Percentiles rank a stretch among this genome's conserved stretches.
Conservation (phyloP, 2,888 invertebrate species). For the Trachelus stipa region DNA sequence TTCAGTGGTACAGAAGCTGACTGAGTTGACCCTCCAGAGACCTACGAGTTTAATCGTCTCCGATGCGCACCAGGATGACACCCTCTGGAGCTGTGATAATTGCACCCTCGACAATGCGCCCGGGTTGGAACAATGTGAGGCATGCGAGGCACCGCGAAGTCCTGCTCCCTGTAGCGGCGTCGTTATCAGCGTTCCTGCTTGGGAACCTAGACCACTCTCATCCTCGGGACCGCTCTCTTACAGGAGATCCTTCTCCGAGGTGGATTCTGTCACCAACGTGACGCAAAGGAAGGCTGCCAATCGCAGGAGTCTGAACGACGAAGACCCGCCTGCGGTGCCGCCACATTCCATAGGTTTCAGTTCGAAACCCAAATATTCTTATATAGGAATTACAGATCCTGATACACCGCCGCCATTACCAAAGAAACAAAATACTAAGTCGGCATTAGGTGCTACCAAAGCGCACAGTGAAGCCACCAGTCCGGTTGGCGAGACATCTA, state of each 20-base stretch:
- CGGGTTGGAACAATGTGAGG: constrained; percentile 77
- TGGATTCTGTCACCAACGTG: constrained; percentile 59
- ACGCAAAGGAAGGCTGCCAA: constrained; percentile 68
- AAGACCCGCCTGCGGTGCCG: constrained; percentile 72
- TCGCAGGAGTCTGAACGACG: constrained; percentile 68
- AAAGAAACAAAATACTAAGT: constrained; percentile 60
- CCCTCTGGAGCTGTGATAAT: constrained; percentile 77
- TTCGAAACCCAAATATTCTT: constrained; percentile 60
- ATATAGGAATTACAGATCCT: constrained; percentile 60
- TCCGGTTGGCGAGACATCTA: constrained; percentile 49
- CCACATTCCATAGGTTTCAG: constrained; percentile 63
- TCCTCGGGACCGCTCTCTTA: constrained; percentile 62
- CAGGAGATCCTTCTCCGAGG: constrained; percentile 65
- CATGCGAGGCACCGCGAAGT: constrained; percentile 78
- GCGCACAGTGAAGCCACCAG: constrained; percentile 59
- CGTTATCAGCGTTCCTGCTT: constrained; percentile 67
- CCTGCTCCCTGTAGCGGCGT: constrained; percentile 68
- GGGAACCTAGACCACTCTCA: constrained; percentile 62
- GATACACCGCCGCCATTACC: constrained; percentile 63
- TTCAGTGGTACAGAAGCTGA: constrained; percentile 72
- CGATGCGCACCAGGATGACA: constrained; percentile 61
- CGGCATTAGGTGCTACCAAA: constrained; percentile 43
- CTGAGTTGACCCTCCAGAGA: constrained; percentile 67
- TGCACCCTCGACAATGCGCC: constrained; percentile 82
- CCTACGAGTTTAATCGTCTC: constrained; percentile 74